These are phyloP conservation scores for Melanotaenia boesemani DNA, from an alignment of 2,797 vertebrate species.

Conservation along the genomic window DNA sequence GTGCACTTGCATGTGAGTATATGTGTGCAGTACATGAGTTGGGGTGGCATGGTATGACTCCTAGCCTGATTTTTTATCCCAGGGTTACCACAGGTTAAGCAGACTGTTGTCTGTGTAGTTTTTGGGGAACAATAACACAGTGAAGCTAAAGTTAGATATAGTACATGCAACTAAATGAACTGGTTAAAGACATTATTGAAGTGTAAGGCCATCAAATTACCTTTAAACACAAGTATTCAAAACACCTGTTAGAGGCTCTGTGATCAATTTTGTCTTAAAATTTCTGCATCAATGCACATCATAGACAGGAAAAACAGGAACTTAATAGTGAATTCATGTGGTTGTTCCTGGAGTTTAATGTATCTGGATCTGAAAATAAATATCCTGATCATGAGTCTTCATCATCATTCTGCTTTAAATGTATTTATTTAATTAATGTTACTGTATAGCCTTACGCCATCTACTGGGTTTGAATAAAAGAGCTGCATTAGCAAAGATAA, in stretches of 20 bases:
- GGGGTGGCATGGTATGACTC: too few relatives aligned
- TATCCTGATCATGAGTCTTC: background rate
- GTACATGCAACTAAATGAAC: too few relatives aligned
- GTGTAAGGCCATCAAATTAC: background rate
- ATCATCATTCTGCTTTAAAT: background rate
- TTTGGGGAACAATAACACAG: too few relatives aligned
- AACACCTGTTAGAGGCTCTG: background rate
- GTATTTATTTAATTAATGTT: background rate
- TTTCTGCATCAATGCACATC: background rate
- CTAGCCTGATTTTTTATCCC: too few relatives aligned
- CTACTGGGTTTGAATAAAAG: constrained; percentile 6
- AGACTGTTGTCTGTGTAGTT: too few relatives aligned
- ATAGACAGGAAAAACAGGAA: too few relatives aligned
- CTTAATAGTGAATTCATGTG: background rate
- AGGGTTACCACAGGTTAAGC: too few relatives aligned
- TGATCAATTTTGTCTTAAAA: background rate
- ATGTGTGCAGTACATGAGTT: too few relatives aligned
- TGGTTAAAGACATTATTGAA: too few relatives aligned
- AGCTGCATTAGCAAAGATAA: constrained; percentile 25
- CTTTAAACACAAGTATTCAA: background rate
- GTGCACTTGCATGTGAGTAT: too few relatives aligned
- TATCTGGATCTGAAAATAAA: background rate
- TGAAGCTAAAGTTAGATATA: too few relatives aligned
- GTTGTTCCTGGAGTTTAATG: background rate
- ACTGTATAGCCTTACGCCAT: background rate